phyloP scores from a whole-genome alignment of 1,140 invertebrate genomes.

The Mercenaria mercenaria region DNA sequence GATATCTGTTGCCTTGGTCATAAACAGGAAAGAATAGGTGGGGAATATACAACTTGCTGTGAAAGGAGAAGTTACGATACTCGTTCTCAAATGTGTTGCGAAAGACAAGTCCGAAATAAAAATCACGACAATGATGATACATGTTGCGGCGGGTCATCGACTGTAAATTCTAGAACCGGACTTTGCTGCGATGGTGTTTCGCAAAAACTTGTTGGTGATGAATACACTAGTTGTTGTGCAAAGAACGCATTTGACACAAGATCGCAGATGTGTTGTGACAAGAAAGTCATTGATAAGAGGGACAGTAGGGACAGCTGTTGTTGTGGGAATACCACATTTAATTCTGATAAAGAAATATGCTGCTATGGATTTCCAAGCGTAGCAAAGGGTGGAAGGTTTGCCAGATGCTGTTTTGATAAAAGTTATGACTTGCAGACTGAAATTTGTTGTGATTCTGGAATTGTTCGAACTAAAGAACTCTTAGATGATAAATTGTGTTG shows the following conservation, averaged over 20 bases:
- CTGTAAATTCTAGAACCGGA: conserved; percentile 1
- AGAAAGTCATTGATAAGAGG: conserved; percentile 12
- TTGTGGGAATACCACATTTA: conserved; percentile 33
- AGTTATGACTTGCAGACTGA: neutral
- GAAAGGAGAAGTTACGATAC: conserved; percentile 14
- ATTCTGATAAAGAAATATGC: conserved; percentile 28
- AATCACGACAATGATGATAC: conserved; percentile 28
- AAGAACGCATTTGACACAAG: conserved; percentile 16
- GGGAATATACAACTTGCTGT: conserved; percentile 43
- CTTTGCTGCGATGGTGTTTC: neutral
- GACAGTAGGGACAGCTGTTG: conserved; percentile 9
- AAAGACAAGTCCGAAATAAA: conserved; percentile 9
- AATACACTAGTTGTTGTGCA: conserved; percentile 28
- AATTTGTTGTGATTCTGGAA: conserved; percentile 10
- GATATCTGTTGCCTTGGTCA: conserved; percentile 47
- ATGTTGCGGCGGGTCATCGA: conserved; percentile 17
- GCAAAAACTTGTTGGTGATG: neutral
- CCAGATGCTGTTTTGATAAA: conserved; percentile 17
- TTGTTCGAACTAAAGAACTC: neutral
- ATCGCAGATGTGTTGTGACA: conserved; percentile 39
- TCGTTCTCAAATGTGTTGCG: conserved; percentile 36
- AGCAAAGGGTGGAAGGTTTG: neutral
- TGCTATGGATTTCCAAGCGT: neutral
- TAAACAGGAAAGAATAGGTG: neutral
- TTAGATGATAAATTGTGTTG: neutral